Percentiles rank a stretch among this genome's conserved stretches.
phyloP scores from a whole-genome alignment of 1,140 invertebrate species.

The Chironomus striatipennis region DNA sequence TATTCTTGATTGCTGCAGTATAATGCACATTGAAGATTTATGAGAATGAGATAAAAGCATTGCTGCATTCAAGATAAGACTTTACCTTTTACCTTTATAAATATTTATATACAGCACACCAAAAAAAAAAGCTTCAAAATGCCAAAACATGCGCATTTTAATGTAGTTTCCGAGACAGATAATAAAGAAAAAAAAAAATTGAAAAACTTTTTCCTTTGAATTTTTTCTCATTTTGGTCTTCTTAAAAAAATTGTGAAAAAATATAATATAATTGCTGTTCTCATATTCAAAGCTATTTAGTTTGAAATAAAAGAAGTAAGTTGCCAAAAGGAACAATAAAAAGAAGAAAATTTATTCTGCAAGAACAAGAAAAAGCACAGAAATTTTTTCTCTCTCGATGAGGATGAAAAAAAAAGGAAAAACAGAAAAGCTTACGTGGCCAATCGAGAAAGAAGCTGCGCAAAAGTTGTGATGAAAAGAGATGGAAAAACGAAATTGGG shows the following conservation, averaged over 20 bases:
- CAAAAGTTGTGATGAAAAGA: slow-evolving; percentile 18
- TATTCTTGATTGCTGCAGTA: background rate
- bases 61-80: background rate
- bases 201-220: background rate
- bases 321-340: background rate
- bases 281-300: slow-evolving; percentile 5
- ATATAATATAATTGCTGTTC: background rate
- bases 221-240: background rate
- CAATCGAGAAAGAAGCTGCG: slow-evolving; percentile 23
- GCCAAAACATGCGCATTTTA: slow-evolving; percentile 10
- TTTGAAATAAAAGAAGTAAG: background rate
- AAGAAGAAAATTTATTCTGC: background rate
- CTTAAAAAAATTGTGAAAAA: background rate
- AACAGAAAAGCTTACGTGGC: background rate
- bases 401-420: background rate
- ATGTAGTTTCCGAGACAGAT: background rate
- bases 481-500: slow-evolving; percentile 14
- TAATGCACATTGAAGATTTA: background rate
- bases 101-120: background rate
- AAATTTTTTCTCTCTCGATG: background rate
- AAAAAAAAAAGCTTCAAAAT: background rate
- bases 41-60: background rate
- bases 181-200: background rate
- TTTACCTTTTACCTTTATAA: background rate
- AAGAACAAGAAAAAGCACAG: background rate